Evolutionary conservation across 53 echinoderm and acorn worm genomes (phyloP).

Genomic region (Stichopus horrens): DNA sequence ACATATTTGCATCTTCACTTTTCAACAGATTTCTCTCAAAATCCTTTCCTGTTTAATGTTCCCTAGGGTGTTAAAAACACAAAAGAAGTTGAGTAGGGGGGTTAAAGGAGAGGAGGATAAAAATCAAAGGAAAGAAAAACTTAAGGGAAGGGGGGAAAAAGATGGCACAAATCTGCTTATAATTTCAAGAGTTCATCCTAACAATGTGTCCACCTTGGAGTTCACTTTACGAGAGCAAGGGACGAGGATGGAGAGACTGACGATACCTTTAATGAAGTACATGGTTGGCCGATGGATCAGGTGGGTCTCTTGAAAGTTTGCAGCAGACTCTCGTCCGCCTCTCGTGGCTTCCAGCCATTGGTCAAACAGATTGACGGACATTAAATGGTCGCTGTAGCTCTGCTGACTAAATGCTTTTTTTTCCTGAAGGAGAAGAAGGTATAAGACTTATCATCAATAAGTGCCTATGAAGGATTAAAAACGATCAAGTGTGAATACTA

Average conservation of each 20-base stretch:
- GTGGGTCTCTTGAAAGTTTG: constrained; percentile 51
- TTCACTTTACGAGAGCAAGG: too few relatives aligned
- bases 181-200: too few relatives aligned
- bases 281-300: constrained; percentile 62
- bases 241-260: background rate
- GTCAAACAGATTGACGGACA: constrained; percentile 63
- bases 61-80: too few relatives aligned
- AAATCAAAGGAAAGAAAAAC: too few relatives aligned
- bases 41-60: too few relatives aligned
- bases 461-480: background rate
- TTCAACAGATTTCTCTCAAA: too few relatives aligned
- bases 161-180: too few relatives aligned
- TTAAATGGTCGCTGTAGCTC: constrained; percentile 76
- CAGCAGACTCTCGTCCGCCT: constrained; percentile 9
- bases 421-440: constrained; percentile 41
- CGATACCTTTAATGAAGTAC: constrained; percentile 70
- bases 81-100: too few relatives aligned
- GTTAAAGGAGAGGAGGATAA: too few relatives aligned
- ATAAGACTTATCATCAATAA: background rate
- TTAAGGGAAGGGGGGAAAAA: too few relatives aligned
- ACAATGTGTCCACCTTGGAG: too few relatives aligned
- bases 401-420: constrained; percentile 68
- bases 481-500: background rate
- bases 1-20: too few relatives aligned
- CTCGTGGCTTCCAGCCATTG: constrained; percentile 61